Base-by-base conservation (phyloP, 1,140 invertebrate genomes). In the Schlechtendalia chinensis region DNA sequence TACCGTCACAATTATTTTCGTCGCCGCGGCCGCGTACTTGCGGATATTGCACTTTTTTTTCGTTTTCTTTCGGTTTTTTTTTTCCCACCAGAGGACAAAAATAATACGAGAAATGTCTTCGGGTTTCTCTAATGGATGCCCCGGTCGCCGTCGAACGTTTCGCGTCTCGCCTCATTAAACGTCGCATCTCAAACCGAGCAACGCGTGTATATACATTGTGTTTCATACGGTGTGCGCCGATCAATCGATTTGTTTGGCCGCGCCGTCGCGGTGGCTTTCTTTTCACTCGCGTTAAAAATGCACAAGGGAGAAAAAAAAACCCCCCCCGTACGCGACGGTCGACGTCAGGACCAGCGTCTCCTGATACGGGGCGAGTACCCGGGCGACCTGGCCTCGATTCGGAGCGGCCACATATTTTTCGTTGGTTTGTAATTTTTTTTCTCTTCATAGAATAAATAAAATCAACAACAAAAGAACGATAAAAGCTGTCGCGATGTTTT, bases 131-230 rank as follows among this genome's bases (percentile, higher is more conserved):
- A 79, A 79, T 61, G 75, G 63, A 61, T n/a, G n/a, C n/a, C 69
- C 50, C 50, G n/a, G n/a, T 47, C 24, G 19, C 14, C 27, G 47
- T 56, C 8, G 58, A 79, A 61, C n/a, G 75, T 22, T 24, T 59
- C 5, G 14, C 75, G 58, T 61, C 61, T 63, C 50, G 75, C 56
- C 61, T 61, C 75, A 79, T 79, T 79, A 63, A 79, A 79, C 75
- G 63, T 59, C 39, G 58, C 22, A n/a, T 54, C 53, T 72, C 24
- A n/a, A 71, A 53, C 5, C 67, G 22, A 27, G 45, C 27, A 67
- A 27, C 22, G 67, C 58, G 14, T 61, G 4, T 27, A 61, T 27
- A 61, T 10, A 22, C 1, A 58, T 58, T 10, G 11, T 58, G 56
- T 22, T 1, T 12, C 45, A 16, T 39, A 65, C 19, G 45, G 39